Evolutionary conservation across 2,888 invertebrate genomes (phyloP).

Genomic region (Netelia melanura): DNA sequence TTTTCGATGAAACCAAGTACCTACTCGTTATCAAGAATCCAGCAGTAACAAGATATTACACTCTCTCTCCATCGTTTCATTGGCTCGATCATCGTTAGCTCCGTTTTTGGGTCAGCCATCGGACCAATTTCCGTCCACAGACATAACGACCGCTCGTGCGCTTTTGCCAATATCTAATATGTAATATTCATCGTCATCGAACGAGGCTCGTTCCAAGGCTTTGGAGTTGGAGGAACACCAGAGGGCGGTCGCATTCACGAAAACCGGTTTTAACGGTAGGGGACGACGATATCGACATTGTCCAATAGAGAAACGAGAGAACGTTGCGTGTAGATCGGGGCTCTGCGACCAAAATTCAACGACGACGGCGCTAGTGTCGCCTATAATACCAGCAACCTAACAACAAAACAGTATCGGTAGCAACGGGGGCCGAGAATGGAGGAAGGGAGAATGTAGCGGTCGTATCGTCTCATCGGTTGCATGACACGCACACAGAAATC

Average conservation of each 20-base stretch:
- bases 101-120: conserved; percentile 2
- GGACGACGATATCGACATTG: conserved; percentile 27
- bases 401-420: conserved; percentile 5
- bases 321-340: neutral
- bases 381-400: conserved; percentile 17
- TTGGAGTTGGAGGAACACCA: neutral
- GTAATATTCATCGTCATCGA: conserved; percentile 43
- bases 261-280: conserved; percentile 24
- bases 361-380: conserved; percentile 4
- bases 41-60: neutral
- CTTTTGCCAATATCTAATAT: conserved; percentile 45
- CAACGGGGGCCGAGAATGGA: neutral
- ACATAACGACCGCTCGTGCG: neutral
- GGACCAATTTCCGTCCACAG: neutral
- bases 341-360: neutral
- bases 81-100: neutral
- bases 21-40: neutral
- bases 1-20: neutral
- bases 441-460: conserved; percentile 2
- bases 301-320: conserved; percentile 6
- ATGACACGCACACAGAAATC: conserved; percentile 48
- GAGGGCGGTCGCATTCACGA: conserved; percentile 22
- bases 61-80: neutral
- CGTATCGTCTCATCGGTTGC: conserved; percentile 35
- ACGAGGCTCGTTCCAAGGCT: conserved; percentile 9